Percentiles rank a stretch among this genome's conserved stretches.
Conservation (phyloP, 2,113 vertebrate species). For the Microcebus tavaratra region DNA sequence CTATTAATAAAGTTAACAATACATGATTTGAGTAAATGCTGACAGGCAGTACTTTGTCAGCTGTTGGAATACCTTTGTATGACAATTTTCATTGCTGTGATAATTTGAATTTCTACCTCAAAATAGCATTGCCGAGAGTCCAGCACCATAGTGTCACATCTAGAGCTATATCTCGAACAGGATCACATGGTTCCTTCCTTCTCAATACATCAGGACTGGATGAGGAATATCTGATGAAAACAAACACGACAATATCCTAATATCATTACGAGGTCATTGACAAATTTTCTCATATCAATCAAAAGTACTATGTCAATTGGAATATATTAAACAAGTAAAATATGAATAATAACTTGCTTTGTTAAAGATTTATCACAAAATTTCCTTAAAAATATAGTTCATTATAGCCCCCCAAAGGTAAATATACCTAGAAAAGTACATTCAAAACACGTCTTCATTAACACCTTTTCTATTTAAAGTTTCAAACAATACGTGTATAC, state of each 20-base stretch:
- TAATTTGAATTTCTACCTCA: constrained; percentile 49
- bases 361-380: not conserved
- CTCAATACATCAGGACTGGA: not conserved
- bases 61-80: not conserved
- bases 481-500: not conserved
- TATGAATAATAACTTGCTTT: not conserved
- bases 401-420: not conserved
- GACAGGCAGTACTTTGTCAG: constrained; percentile 56
- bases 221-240: not conserved
- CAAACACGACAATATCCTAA: not conserved
- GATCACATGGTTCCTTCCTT: not conserved
- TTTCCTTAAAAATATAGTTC: not conserved
- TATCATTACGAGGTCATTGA: not conserved
- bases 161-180: not conserved
- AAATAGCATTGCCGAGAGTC: not conserved
- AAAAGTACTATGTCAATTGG: not conserved
- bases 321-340: not conserved
- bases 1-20: constrained; percentile 57
- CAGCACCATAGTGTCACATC: not conserved
- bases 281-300: not conserved
- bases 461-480: not conserved
- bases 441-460: not conserved
- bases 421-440: not conserved
- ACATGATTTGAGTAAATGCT: constrained; percentile 34
- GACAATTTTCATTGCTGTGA: constrained; percentile 46